Evolutionary conservation across 2,888 invertebrate species (phyloP), one percentile per base, ranked within the genome.

Genomic region (Isoperla grammatica): DNA sequence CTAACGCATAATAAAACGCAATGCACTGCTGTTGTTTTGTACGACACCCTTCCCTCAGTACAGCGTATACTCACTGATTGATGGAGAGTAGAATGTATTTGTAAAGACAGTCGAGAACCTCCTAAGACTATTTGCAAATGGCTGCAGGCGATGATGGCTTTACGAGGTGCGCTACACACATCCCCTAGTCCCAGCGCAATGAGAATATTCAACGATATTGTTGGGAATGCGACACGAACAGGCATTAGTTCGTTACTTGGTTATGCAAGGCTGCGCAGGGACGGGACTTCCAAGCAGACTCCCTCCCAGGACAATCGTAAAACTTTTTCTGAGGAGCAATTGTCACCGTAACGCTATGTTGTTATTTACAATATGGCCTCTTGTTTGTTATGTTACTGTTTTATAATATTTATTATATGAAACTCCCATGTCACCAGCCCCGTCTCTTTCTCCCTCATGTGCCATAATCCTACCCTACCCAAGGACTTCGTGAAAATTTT

Each of bases 321-420:
- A 72, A 74, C 73, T 74, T 75, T 75, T 74, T 72, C 73, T 68
- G 72, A 73, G 73, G 73, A 73, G 61, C 63, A 63, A 63, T 63
- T 63, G 63, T 63, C 63, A 63, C 63, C 59, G 53, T 45, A 19
- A 45, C 17, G 45, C 19, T 12, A 45, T 45, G 45, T 45, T 29
- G 29, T 29, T 45, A 45, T 45, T 13, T 45, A 45, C 45, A 45
- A 45, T 45, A 45, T 45, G 45, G 45, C 45, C 45, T 45, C 19
- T 19, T 45, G 45, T 45, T 45, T 53, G 37, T 37, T 53, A 50
- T 37, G 39, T 39, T 53, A 37, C 53, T 53, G 71, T 72, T 74
- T 75, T 75, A 74, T 74, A 75, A 75, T 75, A 75, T 75, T 75
- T 75, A 75, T 75, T 74, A 74, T 75, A 74, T 73, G 74, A 73